Base-by-base conservation (phyloP, 2,797 vertebrate species). In the Gymnocypris eckloni region DNA sequence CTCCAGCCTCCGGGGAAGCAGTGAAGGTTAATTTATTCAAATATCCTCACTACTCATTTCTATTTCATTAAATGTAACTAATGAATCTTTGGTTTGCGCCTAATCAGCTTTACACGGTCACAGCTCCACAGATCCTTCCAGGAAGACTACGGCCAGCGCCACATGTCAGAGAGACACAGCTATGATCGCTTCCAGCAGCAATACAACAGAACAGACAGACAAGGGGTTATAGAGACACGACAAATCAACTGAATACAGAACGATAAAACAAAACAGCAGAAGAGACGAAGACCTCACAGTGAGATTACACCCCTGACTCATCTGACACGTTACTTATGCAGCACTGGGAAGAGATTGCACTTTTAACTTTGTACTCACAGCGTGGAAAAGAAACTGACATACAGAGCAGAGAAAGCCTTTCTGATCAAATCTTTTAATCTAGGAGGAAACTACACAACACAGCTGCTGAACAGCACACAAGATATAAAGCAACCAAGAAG, bases 1-100 rank as follows among this genome's bases (percentile, higher is more conserved):
- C 87, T 52, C 56, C 81, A 89, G 92, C 92, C 94, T 92, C 92
- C 41, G 87, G 93, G 94, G 95, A 96, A 95, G 93, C 91, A 92
- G 91, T 95, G 96, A 97, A 96, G 95, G 96, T 96, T 96, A 96
- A 97, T 96, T 95, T 96, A 96, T 97, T 96, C 95, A 96, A 96
- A 96, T 96, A 94, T 94, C 90, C 91, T 93, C 91, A 94, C 93
- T 92, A 95, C 94, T 95, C 94, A 94, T 95, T 95, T 94, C 94
- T 93, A 94, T 96, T 96, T 93, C 93, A 96, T 95, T 96, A 95
- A 95, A 96, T 94, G 93, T 92, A 92, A 93, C 95, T 95, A 96
- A 97, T 96, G 95, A 96, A 96, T 96, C 93, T 96, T 94, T 95
- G 93, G 92, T 96, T 95, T 93, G 94, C 89, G 90, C 93, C 93